Evolutionary conservation across 2,797 vertebrate species (phyloP).

Genomic region (Oophaga sylvatica): DNA sequence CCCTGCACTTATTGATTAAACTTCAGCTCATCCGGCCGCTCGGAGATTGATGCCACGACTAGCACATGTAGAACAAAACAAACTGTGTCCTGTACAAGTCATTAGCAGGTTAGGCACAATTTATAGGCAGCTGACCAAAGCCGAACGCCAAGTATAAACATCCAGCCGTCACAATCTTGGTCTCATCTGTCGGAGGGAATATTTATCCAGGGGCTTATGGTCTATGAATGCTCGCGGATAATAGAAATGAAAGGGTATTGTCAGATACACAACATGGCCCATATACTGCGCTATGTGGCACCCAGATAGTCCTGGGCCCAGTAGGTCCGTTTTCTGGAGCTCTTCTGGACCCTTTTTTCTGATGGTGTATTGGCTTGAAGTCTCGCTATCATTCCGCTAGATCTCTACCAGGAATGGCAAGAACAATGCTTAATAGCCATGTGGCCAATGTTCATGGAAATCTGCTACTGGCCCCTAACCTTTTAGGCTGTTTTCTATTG

Average conservation of each 20-base stretch:
- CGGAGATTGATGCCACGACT: slow-evolving; percentile 39
- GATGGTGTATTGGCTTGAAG: neutral
- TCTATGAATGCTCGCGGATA: no score
- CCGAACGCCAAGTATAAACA: slow-evolving; percentile 27
- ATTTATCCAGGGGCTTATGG: slow-evolving; percentile 33
- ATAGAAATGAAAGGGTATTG: neutral
- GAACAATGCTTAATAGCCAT: neutral
- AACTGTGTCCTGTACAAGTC: slow-evolving; percentile 48
- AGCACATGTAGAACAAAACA: slow-evolving; percentile 44
- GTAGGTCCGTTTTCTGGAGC: neutral
- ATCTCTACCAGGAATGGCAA: neutral
- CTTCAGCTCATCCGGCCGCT: slow-evolving; percentile 41
- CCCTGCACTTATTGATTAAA: slow-evolving; percentile 45
- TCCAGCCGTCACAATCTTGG: slow-evolving; percentile 1
- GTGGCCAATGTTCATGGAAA: neutral
- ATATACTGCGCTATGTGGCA: neutral
- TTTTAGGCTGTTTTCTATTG: neutral
- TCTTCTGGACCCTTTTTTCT: neutral
- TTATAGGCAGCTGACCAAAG: slow-evolving; percentile 47
- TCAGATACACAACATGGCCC: neutral
- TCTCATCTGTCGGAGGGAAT: slow-evolving; percentile 5
- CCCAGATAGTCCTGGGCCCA: neutral
- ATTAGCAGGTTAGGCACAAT: slow-evolving; percentile 47
- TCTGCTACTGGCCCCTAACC: neutral
- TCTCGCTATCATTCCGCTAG: neutral